Evolutionary conservation across 1,140 invertebrate genomes (phyloP).

Genomic region (Dryas iulia): DNA sequence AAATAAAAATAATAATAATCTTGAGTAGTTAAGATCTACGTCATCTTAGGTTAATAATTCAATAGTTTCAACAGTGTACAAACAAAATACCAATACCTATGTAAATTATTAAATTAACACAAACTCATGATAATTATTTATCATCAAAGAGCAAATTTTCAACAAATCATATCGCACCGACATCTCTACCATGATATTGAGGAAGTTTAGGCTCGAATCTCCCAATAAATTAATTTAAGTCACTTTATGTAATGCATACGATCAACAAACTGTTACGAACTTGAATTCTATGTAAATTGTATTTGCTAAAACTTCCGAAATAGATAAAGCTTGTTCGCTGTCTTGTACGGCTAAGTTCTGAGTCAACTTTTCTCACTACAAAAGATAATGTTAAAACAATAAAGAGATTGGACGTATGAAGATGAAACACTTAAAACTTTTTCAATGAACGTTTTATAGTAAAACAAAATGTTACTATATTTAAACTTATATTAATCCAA

Average conservation of each 20-base stretch:
- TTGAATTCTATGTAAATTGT: slow-evolving; percentile 64
- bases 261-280: slow-evolving; percentile 33
- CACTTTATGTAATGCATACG: not conserved
- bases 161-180: not conserved
- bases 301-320: slow-evolving; percentile 43
- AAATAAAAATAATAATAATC: too few relatives aligned
- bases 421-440: not conserved
- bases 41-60: too few relatives aligned
- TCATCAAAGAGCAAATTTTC: not conserved
- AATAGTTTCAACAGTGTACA: too few relatives aligned
- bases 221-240: too few relatives aligned
- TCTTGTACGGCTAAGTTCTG: slow-evolving; percentile 24
- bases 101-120: too few relatives aligned
- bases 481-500: not conserved
- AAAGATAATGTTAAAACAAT: not conserved
- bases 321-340: slow-evolving; percentile 35
- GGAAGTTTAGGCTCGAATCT: not conserved
- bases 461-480: not conserved
- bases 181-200: not conserved
- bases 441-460: not conserved
- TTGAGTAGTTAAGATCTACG: too few relatives aligned
- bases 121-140: not conserved
- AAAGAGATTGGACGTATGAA: not conserved
- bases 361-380: not conserved
- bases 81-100: too few relatives aligned